Conservation (phyloP, 2,797 vertebrate species). For the Carcharodon carcharias region DNA sequence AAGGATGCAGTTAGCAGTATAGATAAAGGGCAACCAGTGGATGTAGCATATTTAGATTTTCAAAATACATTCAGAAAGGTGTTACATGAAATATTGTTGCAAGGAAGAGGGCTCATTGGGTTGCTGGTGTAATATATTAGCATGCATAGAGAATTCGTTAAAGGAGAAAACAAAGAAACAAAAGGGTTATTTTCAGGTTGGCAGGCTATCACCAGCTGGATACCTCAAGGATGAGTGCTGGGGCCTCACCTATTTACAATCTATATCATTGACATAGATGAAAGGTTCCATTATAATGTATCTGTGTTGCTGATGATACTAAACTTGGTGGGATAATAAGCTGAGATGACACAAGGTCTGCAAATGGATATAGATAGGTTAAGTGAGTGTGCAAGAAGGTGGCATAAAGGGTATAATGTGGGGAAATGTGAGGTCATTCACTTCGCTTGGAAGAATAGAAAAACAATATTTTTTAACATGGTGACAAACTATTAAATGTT, state of each 20-base stretch:
- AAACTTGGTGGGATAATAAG: background rate
- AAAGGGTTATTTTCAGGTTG: background rate
- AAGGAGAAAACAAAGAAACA: background rate
- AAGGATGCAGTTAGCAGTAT: too few species aligned
- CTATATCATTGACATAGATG: too few species aligned
- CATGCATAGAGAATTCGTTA: background rate
- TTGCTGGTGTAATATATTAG: background rate
- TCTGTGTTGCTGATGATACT: too few species aligned
- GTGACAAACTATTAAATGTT: background rate
- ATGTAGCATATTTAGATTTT: background rate
- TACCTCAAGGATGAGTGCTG: background rate
- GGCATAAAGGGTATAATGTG: background rate
- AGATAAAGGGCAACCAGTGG: background rate
- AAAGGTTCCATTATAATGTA: too few species aligned
- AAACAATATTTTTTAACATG: background rate
- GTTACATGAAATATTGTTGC: background rate
- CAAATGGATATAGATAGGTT: background rate
- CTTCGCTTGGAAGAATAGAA: background rate
- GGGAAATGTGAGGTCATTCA: too few species aligned
- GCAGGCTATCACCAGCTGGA: background rate
- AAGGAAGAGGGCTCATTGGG: background rate
- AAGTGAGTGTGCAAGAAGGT: background rate
- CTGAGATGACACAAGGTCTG: background rate
- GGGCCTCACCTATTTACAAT: background rate
- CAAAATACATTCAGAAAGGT: background rate